Conservation (phyloP, 2,113 vertebrate genomes). For the Siphamia tubifer region DNA sequence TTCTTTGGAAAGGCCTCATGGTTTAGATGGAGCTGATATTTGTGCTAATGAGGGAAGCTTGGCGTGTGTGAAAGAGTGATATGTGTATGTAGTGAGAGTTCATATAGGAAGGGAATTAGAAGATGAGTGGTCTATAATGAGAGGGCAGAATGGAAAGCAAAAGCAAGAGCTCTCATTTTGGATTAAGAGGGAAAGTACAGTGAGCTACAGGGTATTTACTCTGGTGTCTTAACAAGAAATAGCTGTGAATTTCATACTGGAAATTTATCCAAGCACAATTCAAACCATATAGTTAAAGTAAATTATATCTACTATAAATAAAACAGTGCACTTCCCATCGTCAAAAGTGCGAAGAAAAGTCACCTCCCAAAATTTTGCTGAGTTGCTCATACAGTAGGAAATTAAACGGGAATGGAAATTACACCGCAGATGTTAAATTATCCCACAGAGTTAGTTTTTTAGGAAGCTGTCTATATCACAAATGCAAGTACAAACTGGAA, state of each 20-base stretch:
- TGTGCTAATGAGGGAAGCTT: background rate
- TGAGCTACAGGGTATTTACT: background rate
- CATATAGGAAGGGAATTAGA: conserved; percentile 45
- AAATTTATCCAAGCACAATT: background rate
- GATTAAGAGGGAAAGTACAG: conserved; percentile 25
- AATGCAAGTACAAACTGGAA: no score
- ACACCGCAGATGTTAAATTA: no score
- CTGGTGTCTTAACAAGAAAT: conserved; percentile 5
- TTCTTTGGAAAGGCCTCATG: conserved; percentile 2
- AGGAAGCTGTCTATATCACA: no score
- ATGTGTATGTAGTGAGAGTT: conserved; percentile 24
- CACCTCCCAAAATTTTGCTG: no score
- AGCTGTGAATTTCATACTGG: conserved; percentile 1
- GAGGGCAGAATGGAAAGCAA: conserved; percentile 15
- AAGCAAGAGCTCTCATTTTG: conserved; percentile 26
- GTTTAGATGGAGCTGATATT: background rate
- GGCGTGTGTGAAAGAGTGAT: background rate
- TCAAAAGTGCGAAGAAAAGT: no score
- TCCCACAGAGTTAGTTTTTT: no score
- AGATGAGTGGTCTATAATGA: conserved; percentile 40
- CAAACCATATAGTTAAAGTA: no score
- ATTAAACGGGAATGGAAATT: no score
- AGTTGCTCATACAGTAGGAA: no score
- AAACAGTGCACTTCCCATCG: no score
- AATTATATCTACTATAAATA: no score